Evolutionary conservation across 2,113 vertebrate genomes (phyloP), one percentile per base, ranked within the genome.

Genomic region (Chamaea fasciata): DNA sequence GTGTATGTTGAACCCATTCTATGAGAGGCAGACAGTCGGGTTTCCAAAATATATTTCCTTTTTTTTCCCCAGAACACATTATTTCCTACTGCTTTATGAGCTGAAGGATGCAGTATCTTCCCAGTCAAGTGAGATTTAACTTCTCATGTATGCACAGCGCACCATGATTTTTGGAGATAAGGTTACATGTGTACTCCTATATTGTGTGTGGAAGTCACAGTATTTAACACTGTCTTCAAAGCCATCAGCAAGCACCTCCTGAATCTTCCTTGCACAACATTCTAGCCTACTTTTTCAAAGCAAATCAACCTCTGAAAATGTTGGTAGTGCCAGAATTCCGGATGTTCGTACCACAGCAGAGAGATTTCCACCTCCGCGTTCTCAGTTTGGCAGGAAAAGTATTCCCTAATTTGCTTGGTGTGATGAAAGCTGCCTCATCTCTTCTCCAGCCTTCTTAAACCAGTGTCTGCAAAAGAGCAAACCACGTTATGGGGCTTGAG

Each of bases 341-440:
- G 68, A 15, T 78, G 50, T 50, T 90, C 5, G 0, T 75, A 44
- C 62, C 77, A 39, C 73, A 82, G 77, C 65, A 73, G 83, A 75
- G 71, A 89, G 41, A 84, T 47, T 94, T 69, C 89, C 83, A 82
- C 69, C 89, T 89, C 92, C 11, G 0, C 18, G 15, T 76, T 91
- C 70, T 94, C 91, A 71, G 53, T 85, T 91, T 95, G 94, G 74
- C 81, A 92, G 92, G 56, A 64, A 60, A 78, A 78, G 31, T 21
- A 60, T 85, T 89, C 67, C 63, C 41, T 78, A 53, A 78, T 89
- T 79, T 89, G 15, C 70, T 55, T 57, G 74, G 81, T 89, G 94
- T 15, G 27, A 84, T 87, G 84, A 85, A 95, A 95, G 57, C 81
- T 92, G 90, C 65, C 67, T 87, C 27, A 24, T 65, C 75, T 80